Evolutionary conservation across 2,797 vertebrate species (phyloP).

Genomic region (Rhinatrema bivittatum): DNA sequence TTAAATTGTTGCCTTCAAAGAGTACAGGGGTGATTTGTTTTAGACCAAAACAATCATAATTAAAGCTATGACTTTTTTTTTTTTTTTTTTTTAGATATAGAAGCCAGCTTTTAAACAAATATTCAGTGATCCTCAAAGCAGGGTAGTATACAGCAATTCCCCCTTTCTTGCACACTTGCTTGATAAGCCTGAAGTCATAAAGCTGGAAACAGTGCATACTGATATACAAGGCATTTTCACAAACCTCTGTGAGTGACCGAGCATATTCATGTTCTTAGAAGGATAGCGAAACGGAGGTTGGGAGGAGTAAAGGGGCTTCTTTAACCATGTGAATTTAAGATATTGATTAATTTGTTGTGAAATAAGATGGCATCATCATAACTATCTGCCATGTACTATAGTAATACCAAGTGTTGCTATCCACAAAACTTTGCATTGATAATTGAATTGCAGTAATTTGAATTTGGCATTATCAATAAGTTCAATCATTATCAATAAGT

Average conservation of each 20-base stretch:
- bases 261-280: constrained; percentile 35
- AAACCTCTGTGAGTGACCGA: constrained; percentile 31
- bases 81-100: too few relatives aligned
- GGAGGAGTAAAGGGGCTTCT: constrained; percentile 10
- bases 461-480: too few relatives aligned
- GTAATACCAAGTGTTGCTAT: too few relatives aligned
- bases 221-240: constrained; percentile 32
- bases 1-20: too few relatives aligned
- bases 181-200: constrained; percentile 16
- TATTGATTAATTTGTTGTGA: constrained; percentile 39
- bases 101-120: too few relatives aligned
- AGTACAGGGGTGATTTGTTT: too few relatives aligned
- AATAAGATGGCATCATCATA: constrained; percentile 23
- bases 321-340: constrained; percentile 33
- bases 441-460: too few relatives aligned
- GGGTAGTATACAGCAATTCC: constrained; percentile 1
- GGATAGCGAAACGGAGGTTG: background rate
- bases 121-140: background rate
- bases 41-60: too few relatives aligned
- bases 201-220: constrained; percentile 31
- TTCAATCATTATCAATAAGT: too few relatives aligned
- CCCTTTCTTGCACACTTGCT: constrained; percentile 18
- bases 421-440: too few relatives aligned
- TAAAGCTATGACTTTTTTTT: too few relatives aligned
- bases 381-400: constrained; percentile 16